Evolutionary conservation across 2,888 invertebrate genomes (phyloP).

Genomic region (Philereme transversata): DNA sequence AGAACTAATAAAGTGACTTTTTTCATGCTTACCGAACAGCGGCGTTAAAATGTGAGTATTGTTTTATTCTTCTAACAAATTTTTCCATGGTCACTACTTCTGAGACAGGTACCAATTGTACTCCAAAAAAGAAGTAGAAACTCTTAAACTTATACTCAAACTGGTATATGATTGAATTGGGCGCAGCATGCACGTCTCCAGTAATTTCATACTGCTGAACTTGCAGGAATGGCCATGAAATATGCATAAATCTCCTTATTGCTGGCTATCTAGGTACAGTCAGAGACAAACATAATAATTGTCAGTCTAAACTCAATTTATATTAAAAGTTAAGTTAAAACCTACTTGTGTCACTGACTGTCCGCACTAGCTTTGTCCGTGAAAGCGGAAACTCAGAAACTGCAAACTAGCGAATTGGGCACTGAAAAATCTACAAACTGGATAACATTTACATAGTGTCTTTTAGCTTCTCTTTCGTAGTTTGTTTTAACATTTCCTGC

Average conservation of each 20-base stretch:
- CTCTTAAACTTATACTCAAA: neutral
- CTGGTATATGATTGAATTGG: neutral
- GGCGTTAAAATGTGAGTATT: conserved; percentile 80
- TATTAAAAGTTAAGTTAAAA: neutral
- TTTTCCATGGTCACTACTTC: too few relatives aligned
- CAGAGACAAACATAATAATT: neutral
- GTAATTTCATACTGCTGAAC: conserved; percentile 16
- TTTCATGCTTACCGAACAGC: conserved; percentile 73
- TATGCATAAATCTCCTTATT: conserved; percentile 31
- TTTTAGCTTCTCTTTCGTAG: conserved; percentile 35
- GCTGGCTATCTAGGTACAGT: conserved; percentile 17
- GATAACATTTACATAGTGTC: conserved; percentile 48
- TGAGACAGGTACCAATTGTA: too few relatives aligned
- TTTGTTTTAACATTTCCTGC: conserved; percentile 34
- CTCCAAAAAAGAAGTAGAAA: too few relatives aligned
- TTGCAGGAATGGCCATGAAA: conserved; percentile 24
- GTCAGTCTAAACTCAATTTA: too few relatives aligned
- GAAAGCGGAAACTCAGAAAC: conserved; percentile 36
- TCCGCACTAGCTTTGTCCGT: conserved; percentile 29
- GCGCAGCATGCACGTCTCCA: neutral
- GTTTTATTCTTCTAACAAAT: neutral
- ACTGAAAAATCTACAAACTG: conserved; percentile 41
- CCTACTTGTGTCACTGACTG: conserved; percentile 8
- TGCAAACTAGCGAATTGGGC: conserved; percentile 45
- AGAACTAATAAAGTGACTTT: conserved; percentile 43